Percentiles rank a stretch among this genome's conserved stretches.
These are phyloP conservation scores for Drosophila incognita DNA, from an alignment of 2,888 invertebrate species.

Conservation along the genomic window DNA sequence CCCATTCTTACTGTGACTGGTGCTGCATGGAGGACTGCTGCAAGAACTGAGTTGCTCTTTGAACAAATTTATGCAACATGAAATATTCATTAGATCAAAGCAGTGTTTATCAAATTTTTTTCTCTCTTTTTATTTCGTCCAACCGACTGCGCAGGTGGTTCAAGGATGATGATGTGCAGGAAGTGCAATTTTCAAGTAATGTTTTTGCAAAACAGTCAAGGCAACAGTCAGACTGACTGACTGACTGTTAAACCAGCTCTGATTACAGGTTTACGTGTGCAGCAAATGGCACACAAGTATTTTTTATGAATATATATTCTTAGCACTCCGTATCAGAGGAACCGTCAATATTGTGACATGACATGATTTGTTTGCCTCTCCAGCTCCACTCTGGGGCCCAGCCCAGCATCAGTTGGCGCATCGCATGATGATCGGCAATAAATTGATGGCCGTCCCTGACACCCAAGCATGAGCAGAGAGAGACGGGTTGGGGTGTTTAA, in stretches of 20 bases:
- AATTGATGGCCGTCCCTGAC: slow-evolving; percentile 61
- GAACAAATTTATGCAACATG: slow-evolving; percentile 70
- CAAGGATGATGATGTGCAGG: slow-evolving; percentile 17
- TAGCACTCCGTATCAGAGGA: slow-evolving; percentile 56
- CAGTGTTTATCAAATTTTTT: not conserved
- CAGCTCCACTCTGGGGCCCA: slow-evolving; percentile 20
- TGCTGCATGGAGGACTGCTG: not conserved
- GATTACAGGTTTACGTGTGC: slow-evolving; percentile 46
- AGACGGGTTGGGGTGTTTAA: not conserved
- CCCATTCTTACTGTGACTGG: slow-evolving; percentile 4
- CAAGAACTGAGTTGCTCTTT: slow-evolving; percentile 5
- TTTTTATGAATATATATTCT: slow-evolving; percentile 32
- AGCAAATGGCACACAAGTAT: slow-evolving; percentile 13
- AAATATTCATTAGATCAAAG: slow-evolving; percentile 77
- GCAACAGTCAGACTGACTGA: slow-evolving; percentile 14
- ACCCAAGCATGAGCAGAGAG: slow-evolving; percentile 8
- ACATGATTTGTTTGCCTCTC: slow-evolving; percentile 68
- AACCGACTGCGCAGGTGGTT: not conserved
- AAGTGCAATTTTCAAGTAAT: slow-evolving; percentile 30
- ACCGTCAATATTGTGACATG: slow-evolving; percentile 76
- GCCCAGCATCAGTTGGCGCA: slow-evolving; percentile 41
- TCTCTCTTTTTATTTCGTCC: not conserved
- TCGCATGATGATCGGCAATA: slow-evolving; percentile 80
- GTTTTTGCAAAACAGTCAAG: slow-evolving; percentile 29
- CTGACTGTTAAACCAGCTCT: slow-evolving; percentile 25